phyloP scores from a whole-genome alignment of 2,888 invertebrate genomes.

The Ennomos fuscantarius region DNA sequence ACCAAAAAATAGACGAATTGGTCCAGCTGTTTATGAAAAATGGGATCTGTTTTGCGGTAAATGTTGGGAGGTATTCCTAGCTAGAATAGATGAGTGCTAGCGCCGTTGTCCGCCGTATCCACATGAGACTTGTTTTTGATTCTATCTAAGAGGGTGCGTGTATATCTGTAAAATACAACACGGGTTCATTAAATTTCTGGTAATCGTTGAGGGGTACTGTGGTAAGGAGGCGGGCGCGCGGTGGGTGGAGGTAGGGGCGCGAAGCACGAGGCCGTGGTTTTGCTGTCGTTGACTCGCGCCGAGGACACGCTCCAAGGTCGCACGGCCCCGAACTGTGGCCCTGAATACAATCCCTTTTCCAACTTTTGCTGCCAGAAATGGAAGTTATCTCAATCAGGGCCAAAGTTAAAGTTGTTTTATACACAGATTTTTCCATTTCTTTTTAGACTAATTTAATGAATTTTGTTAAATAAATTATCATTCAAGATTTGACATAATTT shows the following conservation, averaged over 20 bases:
- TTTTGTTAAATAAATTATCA: background rate
- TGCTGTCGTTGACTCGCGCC: slow-evolving; percentile 79
- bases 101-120: background rate
- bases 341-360: slow-evolving; percentile 47
- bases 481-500: no score
- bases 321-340: slow-evolving; percentile 57
- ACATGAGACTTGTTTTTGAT: slow-evolving; percentile 15
- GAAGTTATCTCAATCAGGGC: slow-evolving; percentile 33
- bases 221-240: slow-evolving; percentile 56
- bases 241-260: slow-evolving; percentile 25
- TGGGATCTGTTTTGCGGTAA: no score
- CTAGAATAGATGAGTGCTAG: background rate
- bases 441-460: slow-evolving; percentile 3
- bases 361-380: slow-evolving; percentile 47
- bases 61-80: no score
- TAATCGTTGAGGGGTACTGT: slow-evolving; percentile 49
- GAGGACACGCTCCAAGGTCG: slow-evolving; percentile 79
- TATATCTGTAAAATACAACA: slow-evolving; percentile 28
- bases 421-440: slow-evolving; percentile 7
- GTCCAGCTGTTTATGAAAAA: no score
- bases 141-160: slow-evolving; percentile 8
- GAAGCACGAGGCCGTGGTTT: slow-evolving; percentile 54
- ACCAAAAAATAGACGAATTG: no score
- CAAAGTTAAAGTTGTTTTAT: slow-evolving; percentile 20
- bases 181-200: slow-evolving; percentile 61